phyloP scores from a whole-genome alignment of 2,797 vertebrate genomes.

The Neopelma chrysocephalum region DNA sequence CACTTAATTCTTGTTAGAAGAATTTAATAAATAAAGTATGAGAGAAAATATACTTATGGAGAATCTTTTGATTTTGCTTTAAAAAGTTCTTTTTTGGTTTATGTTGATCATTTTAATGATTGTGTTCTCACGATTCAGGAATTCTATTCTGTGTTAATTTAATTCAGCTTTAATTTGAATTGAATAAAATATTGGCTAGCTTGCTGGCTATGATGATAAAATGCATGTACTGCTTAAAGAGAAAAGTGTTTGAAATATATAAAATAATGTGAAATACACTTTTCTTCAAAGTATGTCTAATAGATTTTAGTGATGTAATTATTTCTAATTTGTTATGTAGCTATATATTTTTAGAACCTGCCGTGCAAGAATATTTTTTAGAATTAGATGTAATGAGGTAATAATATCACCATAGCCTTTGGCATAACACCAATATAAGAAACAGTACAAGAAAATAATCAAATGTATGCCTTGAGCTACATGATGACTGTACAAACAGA shows the following conservation, averaged over 20 bases:
- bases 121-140: neutral
- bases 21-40: neutral
- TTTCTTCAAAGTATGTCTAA: neutral
- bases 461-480: constrained; percentile 32
- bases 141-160: neutral
- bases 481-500: constrained; percentile 26
- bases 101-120: neutral
- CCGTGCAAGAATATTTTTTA: neutral
- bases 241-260: neutral
- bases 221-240: neutral
- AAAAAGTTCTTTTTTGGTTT: neutral
- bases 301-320: constrained; percentile 20
- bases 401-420: neutral
- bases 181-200: neutral
- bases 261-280: neutral
- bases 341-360: constrained; percentile 8
- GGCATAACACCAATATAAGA: neutral
- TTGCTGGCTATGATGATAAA: constrained; percentile 7
- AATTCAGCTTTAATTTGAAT: constrained; percentile 29
- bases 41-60: neutral
- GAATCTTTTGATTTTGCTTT: constrained; percentile 1
- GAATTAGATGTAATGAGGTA: neutral
- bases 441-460: constrained; percentile 23
- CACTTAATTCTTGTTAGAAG: neutral
- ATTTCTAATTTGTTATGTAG: neutral